phyloP scores from a whole-genome alignment of 2,888 invertebrate species.

The Plemyria rubiginata region DNA sequence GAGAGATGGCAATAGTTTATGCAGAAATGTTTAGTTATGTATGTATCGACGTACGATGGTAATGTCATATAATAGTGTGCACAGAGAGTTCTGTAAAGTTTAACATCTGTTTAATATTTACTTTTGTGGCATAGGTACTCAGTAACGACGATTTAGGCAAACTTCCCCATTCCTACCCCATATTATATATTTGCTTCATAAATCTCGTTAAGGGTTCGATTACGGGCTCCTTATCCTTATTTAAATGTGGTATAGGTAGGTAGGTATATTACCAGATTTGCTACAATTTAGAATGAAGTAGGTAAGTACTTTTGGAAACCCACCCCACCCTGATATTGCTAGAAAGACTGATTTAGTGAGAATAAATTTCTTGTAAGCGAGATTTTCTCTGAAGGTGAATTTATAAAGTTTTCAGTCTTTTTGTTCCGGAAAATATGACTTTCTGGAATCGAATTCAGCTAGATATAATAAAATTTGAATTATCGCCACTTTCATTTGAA shows the following conservation, averaged over 20 bases:
- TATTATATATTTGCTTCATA: constrained; percentile 68
- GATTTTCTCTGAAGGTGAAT: constrained; percentile 13
- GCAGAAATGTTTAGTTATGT: too few species aligned
- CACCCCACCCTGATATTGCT: constrained; percentile 30
- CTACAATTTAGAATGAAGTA: constrained; percentile 46
- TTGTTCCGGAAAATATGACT: constrained; percentile 18
- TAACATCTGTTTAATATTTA: background rate
- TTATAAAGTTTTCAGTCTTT: constrained; percentile 14
- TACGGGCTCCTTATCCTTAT: constrained; percentile 60
- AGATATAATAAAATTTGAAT: constrained; percentile 1
- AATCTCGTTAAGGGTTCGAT: constrained; percentile 67
- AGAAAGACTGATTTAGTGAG: constrained; percentile 26
- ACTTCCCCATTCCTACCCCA: constrained; percentile 61
- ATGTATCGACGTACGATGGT: too few species aligned
- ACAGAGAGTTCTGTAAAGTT: background rate
- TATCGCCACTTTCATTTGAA: constrained; percentile 13
- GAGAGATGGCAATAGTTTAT: too few species aligned
- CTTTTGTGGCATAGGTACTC: constrained; percentile 39
- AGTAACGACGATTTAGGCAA: constrained; percentile 67
- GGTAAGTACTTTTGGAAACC: constrained; percentile 36
- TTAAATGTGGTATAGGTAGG: constrained; percentile 59
- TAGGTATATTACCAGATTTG: constrained; percentile 46
- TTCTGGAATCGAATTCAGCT: constrained; percentile 10
- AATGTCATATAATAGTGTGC: background rate
- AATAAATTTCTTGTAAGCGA: constrained; percentile 20